These are phyloP conservation scores for Abscondita cerata DNA, from an alignment of 2,888 invertebrate species.

Conservation along the genomic window DNA sequence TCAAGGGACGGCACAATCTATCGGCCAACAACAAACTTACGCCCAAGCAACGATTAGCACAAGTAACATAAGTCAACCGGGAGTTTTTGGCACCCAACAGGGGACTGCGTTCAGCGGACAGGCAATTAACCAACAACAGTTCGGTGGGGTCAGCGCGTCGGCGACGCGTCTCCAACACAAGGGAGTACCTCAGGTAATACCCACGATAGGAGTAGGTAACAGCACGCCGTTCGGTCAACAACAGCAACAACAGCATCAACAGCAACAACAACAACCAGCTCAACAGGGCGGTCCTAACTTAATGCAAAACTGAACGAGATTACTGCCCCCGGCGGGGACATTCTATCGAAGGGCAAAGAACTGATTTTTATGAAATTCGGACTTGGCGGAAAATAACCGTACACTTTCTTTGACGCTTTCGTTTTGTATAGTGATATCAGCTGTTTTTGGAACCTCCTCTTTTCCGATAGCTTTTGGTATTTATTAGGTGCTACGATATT, in stretches of 20 bases:
- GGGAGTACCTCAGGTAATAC: constrained; percentile 63
- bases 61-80: constrained; percentile 24
- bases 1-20: constrained; percentile 37
- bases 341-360: constrained; percentile 91
- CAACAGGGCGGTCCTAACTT: constrained; percentile 72
- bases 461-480: constrained; percentile 16
- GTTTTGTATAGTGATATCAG: constrained; percentile 33
- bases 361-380: constrained; percentile 95
- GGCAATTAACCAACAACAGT: constrained; percentile 25
- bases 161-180: constrained; percentile 53
- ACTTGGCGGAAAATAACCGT: constrained; percentile 69
- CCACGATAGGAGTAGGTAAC: constrained; percentile 51
- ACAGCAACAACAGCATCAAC: constrained; percentile 56
- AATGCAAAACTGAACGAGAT: constrained; percentile 89
- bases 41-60: constrained; percentile 30
- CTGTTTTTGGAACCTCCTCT: constrained; percentile 42
- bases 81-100: constrained; percentile 33
- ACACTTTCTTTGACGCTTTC: constrained; percentile 32
- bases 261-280: constrained; percentile 57
- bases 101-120: constrained; percentile 39
- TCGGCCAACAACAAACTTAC: constrained; percentile 23
- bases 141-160: constrained; percentile 22
- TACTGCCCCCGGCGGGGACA: constrained; percentile 88
- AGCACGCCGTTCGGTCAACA: constrained; percentile 58
- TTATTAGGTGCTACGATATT: neutral